Conservation (phyloP, 2,888 invertebrate species). For the Athrips mouffetella region DNA sequence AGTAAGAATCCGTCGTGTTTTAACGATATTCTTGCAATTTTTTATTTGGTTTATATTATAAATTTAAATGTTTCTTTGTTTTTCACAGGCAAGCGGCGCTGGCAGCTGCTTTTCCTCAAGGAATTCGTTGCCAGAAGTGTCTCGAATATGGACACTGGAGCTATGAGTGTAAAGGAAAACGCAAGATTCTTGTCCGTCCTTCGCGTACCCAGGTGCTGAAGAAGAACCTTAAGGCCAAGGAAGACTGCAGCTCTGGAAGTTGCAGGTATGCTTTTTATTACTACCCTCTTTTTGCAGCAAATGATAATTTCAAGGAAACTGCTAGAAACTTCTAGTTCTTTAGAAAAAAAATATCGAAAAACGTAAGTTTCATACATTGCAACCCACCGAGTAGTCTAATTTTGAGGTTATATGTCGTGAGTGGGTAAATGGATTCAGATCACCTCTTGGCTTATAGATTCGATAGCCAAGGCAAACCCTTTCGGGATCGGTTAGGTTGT, state of each 20-base stretch:
- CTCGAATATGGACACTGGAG: conserved; percentile 96
- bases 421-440: no score
- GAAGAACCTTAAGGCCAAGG: conserved; percentile 74
- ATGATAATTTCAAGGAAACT: neutral
- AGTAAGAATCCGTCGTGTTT: conserved; percentile 39
- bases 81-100: conserved; percentile 76
- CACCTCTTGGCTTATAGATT: no score
- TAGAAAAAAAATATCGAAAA: neutral
- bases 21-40: neutral
- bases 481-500: no score
- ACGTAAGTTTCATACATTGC: no score
- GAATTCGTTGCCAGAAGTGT: conserved; percentile 94
- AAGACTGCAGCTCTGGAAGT: conserved; percentile 52
- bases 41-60: neutral
- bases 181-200: conserved; percentile 90
- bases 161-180: conserved; percentile 93
- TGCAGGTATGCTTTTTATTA: neutral
- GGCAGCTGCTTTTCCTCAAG: conserved; percentile 82
- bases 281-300: neutral
- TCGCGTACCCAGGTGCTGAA: conserved; percentile 90
- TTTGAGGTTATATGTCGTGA: no score
- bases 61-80: neutral
- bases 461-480: no score
- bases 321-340: neutral
- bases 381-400: no score